A percentile compares a stretch with the other conserved stretches of the same genome.
These are phyloP conservation scores for Heteropelma amictum DNA, from an alignment of 2,888 invertebrate species.

Conservation along the genomic window DNA sequence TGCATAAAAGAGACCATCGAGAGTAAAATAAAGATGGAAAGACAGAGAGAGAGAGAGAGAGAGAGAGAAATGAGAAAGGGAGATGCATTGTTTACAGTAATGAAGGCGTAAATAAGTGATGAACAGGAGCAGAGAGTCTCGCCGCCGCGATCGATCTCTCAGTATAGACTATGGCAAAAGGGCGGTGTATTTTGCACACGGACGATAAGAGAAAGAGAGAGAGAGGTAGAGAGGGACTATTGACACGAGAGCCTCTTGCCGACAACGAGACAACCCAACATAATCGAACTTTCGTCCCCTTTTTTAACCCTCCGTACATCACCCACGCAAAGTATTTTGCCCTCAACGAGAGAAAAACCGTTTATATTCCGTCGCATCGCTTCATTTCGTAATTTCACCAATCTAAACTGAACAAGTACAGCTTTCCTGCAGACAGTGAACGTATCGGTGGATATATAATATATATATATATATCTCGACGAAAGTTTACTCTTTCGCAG, in stretches of 20 bases:
- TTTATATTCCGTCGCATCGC: conserved; percentile 36
- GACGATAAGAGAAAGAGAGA: neutral
- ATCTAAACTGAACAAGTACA: neutral
- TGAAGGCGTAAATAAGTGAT: conserved; percentile 75
- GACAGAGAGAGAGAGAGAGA: conserved; percentile 17
- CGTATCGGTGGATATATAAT: too few relatives aligned
- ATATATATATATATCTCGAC: too few relatives aligned
- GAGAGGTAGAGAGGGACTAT: too few relatives aligned
- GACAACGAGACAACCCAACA: conserved; percentile 45
- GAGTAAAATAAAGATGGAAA: conserved; percentile 10
- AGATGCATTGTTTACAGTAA: conserved; percentile 74
- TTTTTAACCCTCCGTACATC: conserved; percentile 45
- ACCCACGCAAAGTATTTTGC: neutral
- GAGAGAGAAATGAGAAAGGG: conserved; percentile 63
- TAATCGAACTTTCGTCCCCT: conserved; percentile 54
- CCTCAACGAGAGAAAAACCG: conserved; percentile 24
- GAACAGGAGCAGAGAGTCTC: conserved; percentile 59
- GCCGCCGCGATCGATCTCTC: conserved; percentile 67
- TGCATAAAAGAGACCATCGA: conserved; percentile 24
- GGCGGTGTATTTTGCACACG: conserved; percentile 20
- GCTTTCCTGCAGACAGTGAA: conserved; percentile 3
- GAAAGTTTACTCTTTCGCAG: too few relatives aligned
- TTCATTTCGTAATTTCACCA: conserved; percentile 19
- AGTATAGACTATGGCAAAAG: conserved; percentile 47
- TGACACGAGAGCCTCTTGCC: neutral